Evolutionary conservation across 2,888 invertebrate species (phyloP).

Genomic region (Cheilosia impressa): DNA sequence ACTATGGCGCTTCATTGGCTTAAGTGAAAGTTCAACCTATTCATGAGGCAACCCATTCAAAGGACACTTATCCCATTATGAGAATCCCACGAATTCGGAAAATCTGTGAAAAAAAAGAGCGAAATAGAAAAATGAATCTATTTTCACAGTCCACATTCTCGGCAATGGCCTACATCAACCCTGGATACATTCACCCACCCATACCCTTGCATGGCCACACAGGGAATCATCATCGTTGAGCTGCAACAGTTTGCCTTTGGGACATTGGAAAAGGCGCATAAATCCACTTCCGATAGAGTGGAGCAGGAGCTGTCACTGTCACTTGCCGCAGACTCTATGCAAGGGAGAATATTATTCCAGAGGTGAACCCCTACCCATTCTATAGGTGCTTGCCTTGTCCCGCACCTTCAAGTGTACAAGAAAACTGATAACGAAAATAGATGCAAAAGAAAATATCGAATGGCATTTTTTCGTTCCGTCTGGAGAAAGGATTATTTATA

Average conservation of each 20-base stretch:
- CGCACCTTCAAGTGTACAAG: constrained; percentile 16
- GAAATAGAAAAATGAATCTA: constrained; percentile 47
- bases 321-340: constrained; percentile 37
- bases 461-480: constrained; percentile 38
- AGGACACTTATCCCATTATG: constrained; percentile 62
- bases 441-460: constrained; percentile 67
- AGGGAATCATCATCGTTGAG: constrained; percentile 31
- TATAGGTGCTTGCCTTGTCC: constrained; percentile 3
- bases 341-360: constrained; percentile 39
- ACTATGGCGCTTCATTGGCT: constrained; percentile 8
- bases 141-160: constrained; percentile 11
- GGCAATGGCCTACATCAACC: constrained; percentile 48
- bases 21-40: constrained; percentile 61
- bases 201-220: no score
- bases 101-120: constrained; percentile 3
- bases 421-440: constrained; percentile 54
- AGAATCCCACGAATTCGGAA: constrained; percentile 30
- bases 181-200: not conserved
- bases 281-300: constrained; percentile 58
- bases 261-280: constrained; percentile 48
- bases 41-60: constrained; percentile 24
- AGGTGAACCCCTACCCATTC: constrained; percentile 10
- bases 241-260: constrained; percentile 71
- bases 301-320: constrained; percentile 57
- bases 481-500: constrained; percentile 64